Conservation (phyloP, 1,140 invertebrate species). For the Galleria mellonella region DNA sequence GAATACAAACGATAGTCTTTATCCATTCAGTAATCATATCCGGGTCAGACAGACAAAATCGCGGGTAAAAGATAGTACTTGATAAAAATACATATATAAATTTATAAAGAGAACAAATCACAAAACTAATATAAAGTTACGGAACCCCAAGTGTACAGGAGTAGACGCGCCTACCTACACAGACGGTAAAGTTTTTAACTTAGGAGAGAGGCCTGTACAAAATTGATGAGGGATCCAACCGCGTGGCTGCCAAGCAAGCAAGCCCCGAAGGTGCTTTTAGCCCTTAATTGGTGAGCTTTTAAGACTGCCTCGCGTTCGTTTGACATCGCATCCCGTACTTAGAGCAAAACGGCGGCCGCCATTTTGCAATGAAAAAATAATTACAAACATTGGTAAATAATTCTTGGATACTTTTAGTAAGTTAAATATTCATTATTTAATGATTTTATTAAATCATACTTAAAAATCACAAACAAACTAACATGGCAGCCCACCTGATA, state of each 20-base stretch:
- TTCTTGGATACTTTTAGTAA: background rate
- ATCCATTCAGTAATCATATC: too few species aligned
- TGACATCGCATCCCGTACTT: conserved; percentile 37
- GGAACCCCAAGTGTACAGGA: background rate
- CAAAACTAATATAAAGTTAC: background rate
- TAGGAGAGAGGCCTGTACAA: conserved; percentile 56
- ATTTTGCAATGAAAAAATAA: conserved; percentile 24
- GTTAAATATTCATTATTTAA: too few species aligned
- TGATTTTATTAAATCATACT: too few species aligned
- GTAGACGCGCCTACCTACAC: conserved; percentile 1
- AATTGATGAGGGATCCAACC: conserved; percentile 62
- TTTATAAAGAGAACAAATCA: too few species aligned
- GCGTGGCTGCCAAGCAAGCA: conserved; percentile 34
- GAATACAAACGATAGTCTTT: too few species aligned
- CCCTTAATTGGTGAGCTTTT: conserved; percentile 74
- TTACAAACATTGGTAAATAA: conserved; percentile 14
- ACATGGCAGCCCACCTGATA: too few species aligned
- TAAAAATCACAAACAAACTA: too few species aligned
- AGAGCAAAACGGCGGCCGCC: conserved; percentile 20
- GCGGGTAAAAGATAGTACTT: too few species aligned
- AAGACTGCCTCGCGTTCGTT: conserved; percentile 68
- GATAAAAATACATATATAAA: too few species aligned
- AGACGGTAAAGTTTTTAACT: conserved; percentile 41
- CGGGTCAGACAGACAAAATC: too few species aligned
- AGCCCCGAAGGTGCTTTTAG: conserved; percentile 71